phyloP scores from a whole-genome alignment of 2,888 invertebrate species.

The Phragmatobia fuliginosa region DNA sequence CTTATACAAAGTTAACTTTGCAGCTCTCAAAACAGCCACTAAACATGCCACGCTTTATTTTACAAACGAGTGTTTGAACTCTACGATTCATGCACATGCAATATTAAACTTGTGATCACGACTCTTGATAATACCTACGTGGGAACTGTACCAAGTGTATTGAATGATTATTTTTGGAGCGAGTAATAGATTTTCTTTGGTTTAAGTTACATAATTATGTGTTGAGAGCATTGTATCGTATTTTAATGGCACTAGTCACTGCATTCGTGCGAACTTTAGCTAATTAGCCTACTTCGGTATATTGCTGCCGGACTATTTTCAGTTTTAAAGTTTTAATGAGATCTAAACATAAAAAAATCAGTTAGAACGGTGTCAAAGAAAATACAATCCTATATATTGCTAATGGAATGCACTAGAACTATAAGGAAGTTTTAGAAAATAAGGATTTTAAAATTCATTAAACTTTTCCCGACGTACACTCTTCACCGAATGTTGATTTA shows the following conservation, averaged over 20 bases:
- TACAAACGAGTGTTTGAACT: slow-evolving; percentile 34
- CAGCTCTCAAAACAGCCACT: slow-evolving; percentile 42
- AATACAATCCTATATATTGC: background rate
- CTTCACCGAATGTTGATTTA: too few species aligned
- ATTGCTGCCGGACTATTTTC: slow-evolving; percentile 28
- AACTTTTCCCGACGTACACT: too few species aligned
- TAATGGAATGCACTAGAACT: background rate
- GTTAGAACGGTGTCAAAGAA: background rate
- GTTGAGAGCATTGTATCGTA: slow-evolving; percentile 35
- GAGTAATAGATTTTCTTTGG: slow-evolving; percentile 73
- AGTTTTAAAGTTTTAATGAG: slow-evolving; percentile 8
- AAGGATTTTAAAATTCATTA: background rate
- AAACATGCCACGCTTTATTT: slow-evolving; percentile 19
- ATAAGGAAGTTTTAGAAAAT: background rate
- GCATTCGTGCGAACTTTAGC: slow-evolving; percentile 46
- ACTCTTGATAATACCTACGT: slow-evolving; percentile 69
- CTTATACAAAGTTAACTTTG: slow-evolving; percentile 53
- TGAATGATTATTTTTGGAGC: slow-evolving; percentile 70
- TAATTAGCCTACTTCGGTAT: slow-evolving; percentile 44
- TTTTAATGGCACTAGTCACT: slow-evolving; percentile 38
- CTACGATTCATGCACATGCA: slow-evolving; percentile 48
- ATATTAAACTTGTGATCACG: slow-evolving; percentile 54
- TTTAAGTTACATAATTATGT: slow-evolving; percentile 65
- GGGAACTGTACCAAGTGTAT: slow-evolving; percentile 75
- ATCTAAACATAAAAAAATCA: background rate